Evolutionary conservation across 2,113 vertebrate species (phyloP).

Genomic region (Brachyhypopomus gauderio): DNA sequence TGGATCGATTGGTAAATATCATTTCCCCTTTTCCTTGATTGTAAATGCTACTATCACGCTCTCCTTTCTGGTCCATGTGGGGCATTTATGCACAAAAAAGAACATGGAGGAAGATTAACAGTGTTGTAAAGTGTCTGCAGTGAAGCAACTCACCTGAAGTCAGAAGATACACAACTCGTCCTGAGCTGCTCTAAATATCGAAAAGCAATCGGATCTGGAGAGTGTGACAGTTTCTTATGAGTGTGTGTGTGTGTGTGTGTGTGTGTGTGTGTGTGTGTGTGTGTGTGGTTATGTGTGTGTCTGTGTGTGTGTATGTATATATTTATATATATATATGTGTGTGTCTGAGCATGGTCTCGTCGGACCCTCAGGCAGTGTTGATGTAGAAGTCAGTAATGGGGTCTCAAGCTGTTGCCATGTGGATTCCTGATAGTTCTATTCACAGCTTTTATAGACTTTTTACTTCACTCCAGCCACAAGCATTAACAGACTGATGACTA

Average conservation of each 20-base stretch:
- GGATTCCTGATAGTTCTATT: not conserved
- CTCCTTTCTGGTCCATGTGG: constrained; percentile 58
- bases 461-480: not conserved
- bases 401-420: constrained; percentile 13
- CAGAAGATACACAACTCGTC: not conserved
- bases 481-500: not conserved
- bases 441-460: not conserved
- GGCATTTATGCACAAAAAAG: constrained; percentile 47
- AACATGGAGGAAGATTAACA: constrained; percentile 12
- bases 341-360: constrained; percentile 32
- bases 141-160: not conserved
- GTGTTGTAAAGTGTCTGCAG: not conserved
- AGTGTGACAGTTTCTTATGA: constrained; percentile 1
- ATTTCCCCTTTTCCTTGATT: constrained; percentile 51
- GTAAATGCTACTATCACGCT: constrained; percentile 50
- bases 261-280: not conserved
- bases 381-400: not conserved
- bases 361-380: constrained; percentile 17
- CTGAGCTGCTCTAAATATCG: constrained; percentile 16
- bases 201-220: constrained; percentile 10
- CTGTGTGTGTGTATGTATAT: constrained; percentile 31
- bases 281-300: constrained; percentile 7
- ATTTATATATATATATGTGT: constrained; percentile 15
- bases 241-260: constrained; percentile 20
- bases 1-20: constrained; percentile 71